Evolutionary conservation across 2,113 vertebrate genomes (phyloP).

Genomic region (Equus quagga): DNA sequence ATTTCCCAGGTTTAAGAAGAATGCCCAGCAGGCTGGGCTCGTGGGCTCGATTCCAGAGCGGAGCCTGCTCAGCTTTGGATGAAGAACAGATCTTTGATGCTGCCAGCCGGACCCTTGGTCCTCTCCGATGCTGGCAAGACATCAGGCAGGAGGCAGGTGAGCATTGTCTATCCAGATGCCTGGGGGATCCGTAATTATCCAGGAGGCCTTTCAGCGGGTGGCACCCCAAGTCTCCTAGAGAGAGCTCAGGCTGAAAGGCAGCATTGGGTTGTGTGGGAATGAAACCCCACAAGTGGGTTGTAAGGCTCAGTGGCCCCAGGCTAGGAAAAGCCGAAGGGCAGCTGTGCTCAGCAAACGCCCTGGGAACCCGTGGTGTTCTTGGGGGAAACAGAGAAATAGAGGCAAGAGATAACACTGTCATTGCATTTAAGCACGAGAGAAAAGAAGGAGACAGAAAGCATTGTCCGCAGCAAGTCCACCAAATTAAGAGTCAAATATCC

Average conservation of each 20-base stretch:
- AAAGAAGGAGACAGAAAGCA: neutral
- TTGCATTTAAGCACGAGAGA: neutral
- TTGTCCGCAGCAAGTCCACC: fast-evolving
- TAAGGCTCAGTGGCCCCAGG: neutral
- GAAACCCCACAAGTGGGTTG: fast-evolving
- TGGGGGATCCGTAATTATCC: neutral
- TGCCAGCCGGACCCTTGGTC: neutral
- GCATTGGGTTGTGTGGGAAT: too few relatives aligned
- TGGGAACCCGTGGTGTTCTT: fast-evolving
- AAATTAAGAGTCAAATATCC: neutral
- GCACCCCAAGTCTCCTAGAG: too few relatives aligned
- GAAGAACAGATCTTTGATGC: neutral
- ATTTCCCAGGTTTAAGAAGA: neutral
- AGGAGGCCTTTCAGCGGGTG: neutral
- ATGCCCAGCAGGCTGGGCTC: neutral
- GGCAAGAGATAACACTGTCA: neutral
- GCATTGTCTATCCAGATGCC: neutral
- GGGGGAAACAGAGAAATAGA: neutral
- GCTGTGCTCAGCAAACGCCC: neutral
- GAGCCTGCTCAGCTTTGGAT: neutral
- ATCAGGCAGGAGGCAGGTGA: neutral
- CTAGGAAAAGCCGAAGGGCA: too few relatives aligned
- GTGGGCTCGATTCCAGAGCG: fast-evolving
- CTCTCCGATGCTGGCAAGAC: neutral
- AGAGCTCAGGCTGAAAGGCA: too few relatives aligned